A percentile compares a stretch with the other conserved stretches of the same genome.
phyloP scores from a whole-genome alignment of 2,797 vertebrate genomes.

The Rhabdophis nuchalis region DNA sequence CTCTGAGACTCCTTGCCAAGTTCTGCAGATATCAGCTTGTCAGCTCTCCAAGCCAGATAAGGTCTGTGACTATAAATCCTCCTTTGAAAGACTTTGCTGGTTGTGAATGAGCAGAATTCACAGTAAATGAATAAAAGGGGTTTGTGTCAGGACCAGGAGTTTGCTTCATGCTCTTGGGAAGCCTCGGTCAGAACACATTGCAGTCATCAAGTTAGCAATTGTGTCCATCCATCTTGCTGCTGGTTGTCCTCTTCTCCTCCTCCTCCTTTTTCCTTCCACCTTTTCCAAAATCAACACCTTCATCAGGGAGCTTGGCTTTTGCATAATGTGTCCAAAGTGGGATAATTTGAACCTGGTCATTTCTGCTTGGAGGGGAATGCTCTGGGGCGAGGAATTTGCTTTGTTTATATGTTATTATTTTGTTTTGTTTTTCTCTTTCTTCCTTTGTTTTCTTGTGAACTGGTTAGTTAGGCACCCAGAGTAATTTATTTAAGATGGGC shows the following conservation, averaged over 20 bases:
- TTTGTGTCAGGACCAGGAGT: too few species aligned
- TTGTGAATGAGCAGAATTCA: too few species aligned
- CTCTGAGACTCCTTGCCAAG: too few species aligned
- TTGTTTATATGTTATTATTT: not conserved
- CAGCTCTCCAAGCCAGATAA: too few species aligned
- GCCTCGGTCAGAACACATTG: too few species aligned
- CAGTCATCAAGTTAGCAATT: not conserved
- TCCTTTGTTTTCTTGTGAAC: not conserved
- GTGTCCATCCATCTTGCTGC: not conserved
- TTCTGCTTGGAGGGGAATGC: not conserved
- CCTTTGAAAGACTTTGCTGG: too few species aligned
- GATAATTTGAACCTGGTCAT: not conserved
- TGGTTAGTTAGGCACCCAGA: not conserved
- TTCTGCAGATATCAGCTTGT: too few species aligned
- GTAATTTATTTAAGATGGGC: not conserved
- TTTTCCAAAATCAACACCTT: not conserved
- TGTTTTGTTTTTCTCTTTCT: not conserved
- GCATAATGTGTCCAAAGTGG: not conserved
- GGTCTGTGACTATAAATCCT: too few species aligned
- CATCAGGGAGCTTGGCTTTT: not conserved
- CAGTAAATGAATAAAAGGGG: too few species aligned
- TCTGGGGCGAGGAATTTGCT: not conserved
- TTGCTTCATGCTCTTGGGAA: too few species aligned
- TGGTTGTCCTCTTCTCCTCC: not conserved
- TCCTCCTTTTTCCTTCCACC: not conserved